A percentile compares a stretch with the other conserved stretches of the same genome.
phyloP scores from a whole-genome alignment of 2,797 vertebrate genomes.

The Lagocephalus sceleratus region DNA sequence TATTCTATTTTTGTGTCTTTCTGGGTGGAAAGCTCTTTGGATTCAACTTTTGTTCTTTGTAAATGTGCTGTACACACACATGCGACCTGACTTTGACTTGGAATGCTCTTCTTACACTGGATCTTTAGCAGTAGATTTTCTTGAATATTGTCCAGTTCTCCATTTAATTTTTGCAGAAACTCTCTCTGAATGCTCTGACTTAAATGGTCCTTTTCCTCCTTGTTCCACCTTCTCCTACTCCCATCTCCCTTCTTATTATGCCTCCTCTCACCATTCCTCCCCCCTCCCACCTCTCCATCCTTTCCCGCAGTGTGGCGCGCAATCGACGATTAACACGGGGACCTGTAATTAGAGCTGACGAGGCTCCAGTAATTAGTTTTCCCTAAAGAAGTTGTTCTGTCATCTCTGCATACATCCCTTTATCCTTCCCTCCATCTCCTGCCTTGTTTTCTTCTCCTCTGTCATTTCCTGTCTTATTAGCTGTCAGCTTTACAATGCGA shows the following conservation, averaged over 20 bases:
- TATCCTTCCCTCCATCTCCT: conserved; percentile 48
- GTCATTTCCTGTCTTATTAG: conserved; percentile 51
- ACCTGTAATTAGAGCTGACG: conserved; percentile 76
- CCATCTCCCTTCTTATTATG: conserved; percentile 18
- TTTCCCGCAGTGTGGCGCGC: conserved; percentile 59
- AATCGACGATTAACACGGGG: conserved; percentile 73
- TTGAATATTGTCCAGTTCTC: background rate
- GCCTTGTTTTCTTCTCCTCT: conserved; percentile 35
- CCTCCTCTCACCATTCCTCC: conserved; percentile 43
- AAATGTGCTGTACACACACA: no score
- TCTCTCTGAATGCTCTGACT: background rate
- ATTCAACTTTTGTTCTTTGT: no score
- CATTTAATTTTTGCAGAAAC: background rate
- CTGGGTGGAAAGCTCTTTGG: no score
- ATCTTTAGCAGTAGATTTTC: background rate
- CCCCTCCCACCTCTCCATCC: conserved; percentile 50
- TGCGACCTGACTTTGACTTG: no score
- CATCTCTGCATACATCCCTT: conserved; percentile 56
- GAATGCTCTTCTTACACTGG: no score
- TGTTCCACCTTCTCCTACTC: conserved; percentile 19
- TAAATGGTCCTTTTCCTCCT: conserved; percentile 4
- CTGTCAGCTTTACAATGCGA: conserved; percentile 39
- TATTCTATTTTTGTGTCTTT: no score
- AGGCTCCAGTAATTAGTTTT: conserved; percentile 73
- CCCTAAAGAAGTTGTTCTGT: conserved; percentile 69